Evolutionary conservation across 2,113 vertebrate species (phyloP), one percentile per base, ranked within the genome.

Genomic region (Chiloscyllium plagiosum): DNA sequence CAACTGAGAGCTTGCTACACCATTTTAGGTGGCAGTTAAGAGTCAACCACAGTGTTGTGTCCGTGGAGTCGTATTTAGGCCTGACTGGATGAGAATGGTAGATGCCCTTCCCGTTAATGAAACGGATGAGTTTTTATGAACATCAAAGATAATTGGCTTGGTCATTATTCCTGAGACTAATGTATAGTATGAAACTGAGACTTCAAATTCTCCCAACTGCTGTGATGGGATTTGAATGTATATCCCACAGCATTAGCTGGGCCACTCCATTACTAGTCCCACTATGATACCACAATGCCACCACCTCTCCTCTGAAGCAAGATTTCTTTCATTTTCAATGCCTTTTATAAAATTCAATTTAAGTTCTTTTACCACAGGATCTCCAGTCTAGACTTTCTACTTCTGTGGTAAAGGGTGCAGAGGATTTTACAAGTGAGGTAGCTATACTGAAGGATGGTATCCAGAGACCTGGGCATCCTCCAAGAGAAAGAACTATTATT

Each of bases 401-500:
- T 95, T 96, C 96, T 2, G 96, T 97, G 95, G 96, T 87, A 80
- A 96, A 50, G n/a, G 78, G 83, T 29, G 80, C 97, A 93, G 96
- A 96, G 33, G 96, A 96, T 19, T 96, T 96, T 47, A 96, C 97
- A 96, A 42, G 96, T 94, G 56, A 95, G 22, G 86, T 96, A 33
- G 95, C 96, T 0, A 95, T 96, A 12, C 95, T 95, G 50, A 96
- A 96, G 78, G 96, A 97, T 50, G 97, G 97, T 78, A 96, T 96
- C 86, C 97, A 96, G n/a, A 96, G 97, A 7, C 97, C 97, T 4
- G 96, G 95, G 2, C 97, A 97, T 22, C 98, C 98, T 50, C 97
- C 98, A 96, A 97, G 98, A 97, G 98, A 98, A 96, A 97, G 95
- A 66, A 98, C 97, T 86, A 96, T 97, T 94, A 98, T 98, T 47